Evolutionary conservation across 2,797 vertebrate species (phyloP), one percentile per base, ranked within the genome.

Genomic region (Australoheros facetus): DNA sequence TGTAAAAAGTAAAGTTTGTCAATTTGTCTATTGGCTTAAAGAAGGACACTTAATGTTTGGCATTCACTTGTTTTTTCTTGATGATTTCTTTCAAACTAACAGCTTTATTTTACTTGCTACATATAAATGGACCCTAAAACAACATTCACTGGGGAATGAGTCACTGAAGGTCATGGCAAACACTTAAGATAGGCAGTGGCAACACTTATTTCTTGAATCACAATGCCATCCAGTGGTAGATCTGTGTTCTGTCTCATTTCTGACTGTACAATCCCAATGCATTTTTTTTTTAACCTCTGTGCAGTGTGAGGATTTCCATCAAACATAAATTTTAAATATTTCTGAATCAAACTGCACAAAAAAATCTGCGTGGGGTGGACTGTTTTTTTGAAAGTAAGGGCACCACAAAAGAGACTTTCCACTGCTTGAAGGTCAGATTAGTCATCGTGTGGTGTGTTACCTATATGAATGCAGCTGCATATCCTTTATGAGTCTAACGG

Each of bases 151-250:
- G 34, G 30, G 13, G 28, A 89, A 74, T 26, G 82, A 90, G 59
- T 81, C 51, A 56, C 55, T 89, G 90, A 92, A 93, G 87, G 89
- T 86, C 81, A 81, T 30, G 14, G 34, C 17, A 62, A 81, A 73
- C 54, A 39, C 75, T 64, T 26, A 39, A 54, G 34, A 71, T 48
- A 28, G 56, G 26, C 6, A 3, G 73, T 76, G 51, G 59, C 13
- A 14, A 5, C 0, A 32, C 53, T 77, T 23, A 87, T 88, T 82
- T 87, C 71, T 81, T 89, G 88, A 85, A 86, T 87, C 85, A 92
- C 90, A 93, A 56, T 91, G 94, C 92, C 94, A 92, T 73, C 95
- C 78, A 87, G 93, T 95, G 94, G 93, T 54, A 59, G 78, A 32
- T 39, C 19, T 53, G 72, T 64, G 79, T 8, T 45, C 81, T 45